Conservation (phyloP, 2,113 vertebrate genomes). For the Oncorhynchus mykiss region DNA sequence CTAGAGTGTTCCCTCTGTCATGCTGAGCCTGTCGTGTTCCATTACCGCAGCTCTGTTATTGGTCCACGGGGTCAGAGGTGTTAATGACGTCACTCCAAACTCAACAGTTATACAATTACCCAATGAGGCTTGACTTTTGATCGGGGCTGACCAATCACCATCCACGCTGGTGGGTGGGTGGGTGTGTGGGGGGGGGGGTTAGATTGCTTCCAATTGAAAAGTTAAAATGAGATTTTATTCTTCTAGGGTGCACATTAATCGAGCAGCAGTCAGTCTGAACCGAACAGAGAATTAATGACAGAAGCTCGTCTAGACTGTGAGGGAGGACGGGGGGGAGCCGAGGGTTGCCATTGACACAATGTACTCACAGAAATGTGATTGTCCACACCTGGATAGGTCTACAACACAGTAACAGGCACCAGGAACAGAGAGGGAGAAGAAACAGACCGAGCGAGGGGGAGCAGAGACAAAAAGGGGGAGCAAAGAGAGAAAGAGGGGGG, state of each 20-base stretch:
- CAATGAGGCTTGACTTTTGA: not conserved
- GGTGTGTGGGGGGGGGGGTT: not conserved
- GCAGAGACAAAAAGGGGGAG: no score
- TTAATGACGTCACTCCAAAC: conserved; percentile 7
- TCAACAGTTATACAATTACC: not conserved
- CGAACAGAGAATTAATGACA: conserved; percentile 24
- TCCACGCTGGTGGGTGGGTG: not conserved
- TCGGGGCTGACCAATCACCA: not conserved
- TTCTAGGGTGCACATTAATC: conserved; percentile 20
- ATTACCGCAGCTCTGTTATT: not conserved
- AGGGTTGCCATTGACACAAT: conserved; percentile 51
- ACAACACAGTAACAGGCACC: conserved; percentile 61
- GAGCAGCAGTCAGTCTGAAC: conserved; percentile 7
- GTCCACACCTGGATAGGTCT: conserved; percentile 81
- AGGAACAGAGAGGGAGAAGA: conserved; percentile 20
- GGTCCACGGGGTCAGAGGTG: not conserved
- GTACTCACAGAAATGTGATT: conserved; percentile 83
- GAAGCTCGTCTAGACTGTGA: conserved; percentile 43
- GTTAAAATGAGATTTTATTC: conserved; percentile 26
- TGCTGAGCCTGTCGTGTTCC: not conserved
- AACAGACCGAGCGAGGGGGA: conserved; percentile 10
- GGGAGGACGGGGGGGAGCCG: conserved; percentile 17
- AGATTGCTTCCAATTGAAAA: conserved; percentile 7
- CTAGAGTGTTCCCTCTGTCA: not conserved
- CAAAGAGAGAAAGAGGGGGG: no score